phyloP scores from a whole-genome alignment of 2,888 invertebrate species.

The Nomada fucata region DNA sequence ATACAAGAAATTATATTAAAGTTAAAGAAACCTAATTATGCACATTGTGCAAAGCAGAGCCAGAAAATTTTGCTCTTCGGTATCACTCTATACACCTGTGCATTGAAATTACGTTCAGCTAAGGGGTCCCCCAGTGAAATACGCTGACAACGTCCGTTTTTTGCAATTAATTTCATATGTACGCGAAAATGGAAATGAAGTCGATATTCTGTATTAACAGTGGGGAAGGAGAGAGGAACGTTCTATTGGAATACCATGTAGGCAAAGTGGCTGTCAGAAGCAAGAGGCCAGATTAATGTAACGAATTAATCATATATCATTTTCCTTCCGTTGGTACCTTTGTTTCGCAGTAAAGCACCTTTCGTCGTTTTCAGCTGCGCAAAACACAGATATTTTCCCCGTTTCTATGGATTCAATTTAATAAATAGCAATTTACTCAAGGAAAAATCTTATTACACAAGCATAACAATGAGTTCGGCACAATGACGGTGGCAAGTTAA shows the following conservation, averaged over 20 bases:
- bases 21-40: too few species aligned
- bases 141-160: slow-evolving; percentile 23
- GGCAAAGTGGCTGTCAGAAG: slow-evolving; percentile 48
- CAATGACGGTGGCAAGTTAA: slow-evolving; percentile 2
- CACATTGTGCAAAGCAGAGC: too few species aligned
- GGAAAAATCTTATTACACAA: background rate
- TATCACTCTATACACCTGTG: too few species aligned
- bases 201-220: slow-evolving; percentile 31
- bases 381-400: background rate
- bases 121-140: slow-evolving; percentile 16
- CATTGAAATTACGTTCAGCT: too few species aligned
- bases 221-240: background rate
- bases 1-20: too few species aligned
- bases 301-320: slow-evolving; percentile 54
- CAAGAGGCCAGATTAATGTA: slow-evolving; percentile 41
- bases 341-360: slow-evolving; percentile 4
- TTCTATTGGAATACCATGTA: slow-evolving; percentile 32
- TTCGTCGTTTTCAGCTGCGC: background rate
- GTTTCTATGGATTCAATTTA: background rate
- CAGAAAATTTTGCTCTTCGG: too few species aligned
- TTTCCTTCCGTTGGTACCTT: slow-evolving; percentile 11
- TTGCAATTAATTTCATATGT: slow-evolving; percentile 41
- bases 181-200: slow-evolving; percentile 42
- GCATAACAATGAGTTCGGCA: background rate
- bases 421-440: background rate